These are phyloP conservation scores for Eristalinus sepulchralis DNA, from an alignment of 2,888 invertebrate species.

Conservation along the genomic window DNA sequence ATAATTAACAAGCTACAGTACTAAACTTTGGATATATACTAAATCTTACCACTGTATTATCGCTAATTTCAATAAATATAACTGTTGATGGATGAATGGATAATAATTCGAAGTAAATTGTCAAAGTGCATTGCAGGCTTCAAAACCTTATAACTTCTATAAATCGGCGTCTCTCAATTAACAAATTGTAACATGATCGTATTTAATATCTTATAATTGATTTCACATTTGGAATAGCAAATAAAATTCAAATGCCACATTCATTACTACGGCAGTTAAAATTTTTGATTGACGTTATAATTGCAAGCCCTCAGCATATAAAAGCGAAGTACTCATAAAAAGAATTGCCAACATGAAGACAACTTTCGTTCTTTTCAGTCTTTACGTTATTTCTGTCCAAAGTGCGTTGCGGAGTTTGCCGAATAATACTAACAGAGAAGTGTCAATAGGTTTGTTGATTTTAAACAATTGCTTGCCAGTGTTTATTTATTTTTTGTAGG, in stretches of 20 bases:
- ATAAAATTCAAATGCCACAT: conserved; percentile 36
- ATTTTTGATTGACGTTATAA: conserved; percentile 50
- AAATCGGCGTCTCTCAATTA: not conserved
- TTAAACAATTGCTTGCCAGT: not conserved
- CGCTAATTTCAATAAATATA: not conserved
- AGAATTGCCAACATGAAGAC: not conserved
- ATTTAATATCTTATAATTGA: conserved; percentile 29
- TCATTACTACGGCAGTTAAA: conserved; percentile 34
- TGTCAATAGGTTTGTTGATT: not conserved
- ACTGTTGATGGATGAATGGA: not conserved
- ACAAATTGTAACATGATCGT: conserved; percentile 7
- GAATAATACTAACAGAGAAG: not conserved
- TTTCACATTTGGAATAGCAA: conserved; percentile 30
- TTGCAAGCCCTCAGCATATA: conserved; percentile 3
- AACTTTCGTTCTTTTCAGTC: not conserved
- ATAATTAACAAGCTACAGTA: conserved; percentile 57
- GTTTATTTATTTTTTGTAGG: conserved; percentile 71
- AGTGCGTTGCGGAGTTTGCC: not conserved
- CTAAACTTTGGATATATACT: not conserved
- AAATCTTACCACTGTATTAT: not conserved
- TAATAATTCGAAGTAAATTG: not conserved
- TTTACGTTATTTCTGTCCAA: not conserved
- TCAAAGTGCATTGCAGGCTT: not conserved
- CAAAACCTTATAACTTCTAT: not conserved
- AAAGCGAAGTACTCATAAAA: not conserved